Base-by-base conservation (phyloP, 2,113 vertebrate species). In the Zingel zingel region DNA sequence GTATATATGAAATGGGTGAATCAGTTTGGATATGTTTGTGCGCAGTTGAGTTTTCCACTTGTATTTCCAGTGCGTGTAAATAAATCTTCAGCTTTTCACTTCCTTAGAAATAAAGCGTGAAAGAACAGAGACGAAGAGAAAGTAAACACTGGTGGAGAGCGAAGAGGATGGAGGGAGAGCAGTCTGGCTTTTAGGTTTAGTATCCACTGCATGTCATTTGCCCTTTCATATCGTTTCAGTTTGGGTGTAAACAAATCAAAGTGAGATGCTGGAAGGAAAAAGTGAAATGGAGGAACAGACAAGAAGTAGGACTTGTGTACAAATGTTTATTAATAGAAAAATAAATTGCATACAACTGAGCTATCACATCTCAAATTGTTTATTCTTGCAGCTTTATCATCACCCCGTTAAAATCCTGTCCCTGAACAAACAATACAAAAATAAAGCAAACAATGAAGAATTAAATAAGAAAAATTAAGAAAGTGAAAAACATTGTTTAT, bases 71-170 rank as follows among this genome's bases (percentile, higher is more conserved):
- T 58, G 39, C 0, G 25, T 16, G 59, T 54, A 66, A 85, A 36
- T 23, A 81, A 72, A 76, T 53, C 56, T 56, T 16, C 4, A 30
- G 48, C 70, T 79, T 57, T 54, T 75, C 5, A 36, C 74, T 70
- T 79, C 51, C 56, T 50, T 11, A 13, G 47, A 74, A 70, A 85
- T 11, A 57, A 74, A 45, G 54, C 59, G 18, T 11, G 21, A 75
- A 30, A 45, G 36, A 74, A 43, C 3, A 0, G 30, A 30, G 61
- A 4, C 0, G 27, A 43, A 7, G 2, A 21, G 36, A 79, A 39
- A 27, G 15, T 5, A 45, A 82, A 84, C 56, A 80, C 6, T 50
- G 74, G 33, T 2, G 27, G 64, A 14, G 0, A 12, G 10, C 2
- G 25, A 27, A 64, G 62, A 21, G 23, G 61, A 75, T 2, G 14